These are phyloP conservation scores for Limenitis camilla DNA, from an alignment of 2,888 invertebrate genomes.

Conservation along the genomic window DNA sequence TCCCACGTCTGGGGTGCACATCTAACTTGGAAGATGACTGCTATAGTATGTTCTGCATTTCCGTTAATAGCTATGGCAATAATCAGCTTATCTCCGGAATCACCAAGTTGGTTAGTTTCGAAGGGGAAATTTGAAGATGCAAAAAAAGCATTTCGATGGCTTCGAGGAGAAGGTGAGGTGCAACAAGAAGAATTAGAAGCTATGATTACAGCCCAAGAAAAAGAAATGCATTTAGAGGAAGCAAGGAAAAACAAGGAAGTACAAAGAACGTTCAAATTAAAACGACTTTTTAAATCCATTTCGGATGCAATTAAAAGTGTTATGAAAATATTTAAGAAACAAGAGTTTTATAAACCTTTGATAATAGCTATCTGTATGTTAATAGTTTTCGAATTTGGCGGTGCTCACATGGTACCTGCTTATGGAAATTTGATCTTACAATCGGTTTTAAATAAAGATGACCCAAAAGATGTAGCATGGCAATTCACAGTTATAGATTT, in stretches of 20 bases:
- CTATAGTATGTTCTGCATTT: conserved; percentile 67
- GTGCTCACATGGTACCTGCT: conserved; percentile 65
- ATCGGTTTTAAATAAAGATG: conserved; percentile 51
- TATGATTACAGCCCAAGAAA: conserved; percentile 57
- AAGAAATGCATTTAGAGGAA: conserved; percentile 38
- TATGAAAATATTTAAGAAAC: conserved; percentile 60
- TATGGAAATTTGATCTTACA: conserved; percentile 63
- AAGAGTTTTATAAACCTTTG: conserved; percentile 63
- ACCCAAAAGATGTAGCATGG: conserved; percentile 55
- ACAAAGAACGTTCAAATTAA: conserved; percentile 33
- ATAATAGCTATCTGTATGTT: conserved; percentile 65
- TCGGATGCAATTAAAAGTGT: conserved; percentile 44
- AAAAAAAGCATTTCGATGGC: conserved; percentile 73
- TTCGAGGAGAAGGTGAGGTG: conserved; percentile 68
- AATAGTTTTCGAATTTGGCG: conserved; percentile 65
- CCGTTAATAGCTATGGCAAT: conserved; percentile 66
- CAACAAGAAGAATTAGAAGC: conserved; percentile 60
- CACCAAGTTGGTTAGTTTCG: conserved; percentile 79
- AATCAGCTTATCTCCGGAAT: conserved; percentile 74
- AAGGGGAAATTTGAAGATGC: conserved; percentile 75
- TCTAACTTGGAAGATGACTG: conserved; percentile 75
- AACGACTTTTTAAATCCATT: conserved; percentile 40
- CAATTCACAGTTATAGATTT: conserved; percentile 79
- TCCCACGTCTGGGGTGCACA: conserved; percentile 79
- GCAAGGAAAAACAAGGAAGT: conserved; percentile 34